phyloP scores from a whole-genome alignment of 2,797 vertebrate genomes.

The Sparidentex hasta region DNA sequence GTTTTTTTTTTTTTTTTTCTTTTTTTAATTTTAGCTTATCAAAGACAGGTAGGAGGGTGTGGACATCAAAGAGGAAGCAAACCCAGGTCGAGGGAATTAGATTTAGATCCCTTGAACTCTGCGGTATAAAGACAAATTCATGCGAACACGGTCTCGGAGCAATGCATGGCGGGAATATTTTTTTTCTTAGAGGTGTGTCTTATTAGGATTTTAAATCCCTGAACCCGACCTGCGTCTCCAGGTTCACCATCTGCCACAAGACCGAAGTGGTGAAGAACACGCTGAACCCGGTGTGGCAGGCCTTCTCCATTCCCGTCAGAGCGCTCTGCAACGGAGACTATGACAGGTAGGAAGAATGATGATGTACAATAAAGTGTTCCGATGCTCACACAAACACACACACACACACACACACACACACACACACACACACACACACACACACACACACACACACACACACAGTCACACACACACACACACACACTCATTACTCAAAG shows the following conservation, averaged over 20 bases:
- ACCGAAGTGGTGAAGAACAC: conserved; percentile 95
- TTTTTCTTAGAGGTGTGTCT: conserved; percentile 22
- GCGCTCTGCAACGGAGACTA: conserved; percentile 96
- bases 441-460: too few species aligned
- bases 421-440: too few species aligned
- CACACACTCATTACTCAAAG: too few species aligned
- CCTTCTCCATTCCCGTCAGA: conserved; percentile 93
- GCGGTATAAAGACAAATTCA: conserved; percentile 17
- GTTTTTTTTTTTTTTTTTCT: neutral
- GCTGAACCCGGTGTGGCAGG: conserved; percentile 92
- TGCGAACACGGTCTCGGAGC: neutral
- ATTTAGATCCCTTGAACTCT: conserved; percentile 30
- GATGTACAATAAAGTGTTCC: conserved; percentile 9
- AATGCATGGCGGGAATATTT: conserved; percentile 3
- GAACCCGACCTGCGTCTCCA: conserved; percentile 63
- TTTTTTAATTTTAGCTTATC: conserved; percentile 13
- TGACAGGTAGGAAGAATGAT: conserved; percentile 86
- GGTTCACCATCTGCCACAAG: conserved; percentile 98
- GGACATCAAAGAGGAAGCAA: conserved; percentile 40
- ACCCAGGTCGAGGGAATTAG: conserved; percentile 39
- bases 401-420: too few species aligned
- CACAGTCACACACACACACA: too few species aligned
- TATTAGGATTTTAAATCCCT: conserved; percentile 38
- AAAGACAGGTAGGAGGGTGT: conserved; percentile 16
- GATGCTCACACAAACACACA: too few species aligned